Conservation (phyloP, 2,113 vertebrate species). For the Odocoileus virginianus region DNA sequence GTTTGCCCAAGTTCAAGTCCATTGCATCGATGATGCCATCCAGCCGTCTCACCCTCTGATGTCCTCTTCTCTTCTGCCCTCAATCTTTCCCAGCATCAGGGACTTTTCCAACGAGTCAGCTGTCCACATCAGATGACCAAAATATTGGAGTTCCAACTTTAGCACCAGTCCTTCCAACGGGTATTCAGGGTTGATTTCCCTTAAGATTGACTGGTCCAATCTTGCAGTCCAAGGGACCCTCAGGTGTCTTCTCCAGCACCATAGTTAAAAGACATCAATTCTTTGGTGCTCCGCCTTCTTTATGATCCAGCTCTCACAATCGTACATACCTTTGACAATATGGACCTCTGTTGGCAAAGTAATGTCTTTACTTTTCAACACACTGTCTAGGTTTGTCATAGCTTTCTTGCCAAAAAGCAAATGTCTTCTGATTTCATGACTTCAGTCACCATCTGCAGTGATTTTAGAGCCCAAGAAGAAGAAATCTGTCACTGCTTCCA, state of each 20-base stretch:
- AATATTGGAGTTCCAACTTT: neutral
- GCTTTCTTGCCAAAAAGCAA: neutral
- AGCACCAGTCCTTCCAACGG: neutral
- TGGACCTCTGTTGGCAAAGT: neutral
- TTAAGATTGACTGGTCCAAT: neutral
- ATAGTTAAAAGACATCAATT: neutral
- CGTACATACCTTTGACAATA: neutral
- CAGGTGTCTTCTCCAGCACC: neutral
- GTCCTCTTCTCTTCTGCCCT: neutral
- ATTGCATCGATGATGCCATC: neutral
- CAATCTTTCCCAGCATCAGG: neutral
- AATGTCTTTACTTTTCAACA: neutral
- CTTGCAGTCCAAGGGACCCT: neutral
- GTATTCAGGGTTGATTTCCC: neutral
- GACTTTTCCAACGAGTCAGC: neutral
- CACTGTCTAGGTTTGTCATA: neutral
- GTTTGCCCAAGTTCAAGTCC: neutral
- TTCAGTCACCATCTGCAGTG: neutral
- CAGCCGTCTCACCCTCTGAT: neutral
- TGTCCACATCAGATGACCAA: neutral
- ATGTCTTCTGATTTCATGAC: neutral
- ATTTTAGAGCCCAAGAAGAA: neutral
- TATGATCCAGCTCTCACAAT: neutral
- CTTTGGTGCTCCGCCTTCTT: neutral
- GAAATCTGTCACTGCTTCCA: neutral